These are phyloP conservation scores for Uloborus plumipes DNA, from an alignment of 2,888 invertebrate species.

Conservation along the genomic window DNA sequence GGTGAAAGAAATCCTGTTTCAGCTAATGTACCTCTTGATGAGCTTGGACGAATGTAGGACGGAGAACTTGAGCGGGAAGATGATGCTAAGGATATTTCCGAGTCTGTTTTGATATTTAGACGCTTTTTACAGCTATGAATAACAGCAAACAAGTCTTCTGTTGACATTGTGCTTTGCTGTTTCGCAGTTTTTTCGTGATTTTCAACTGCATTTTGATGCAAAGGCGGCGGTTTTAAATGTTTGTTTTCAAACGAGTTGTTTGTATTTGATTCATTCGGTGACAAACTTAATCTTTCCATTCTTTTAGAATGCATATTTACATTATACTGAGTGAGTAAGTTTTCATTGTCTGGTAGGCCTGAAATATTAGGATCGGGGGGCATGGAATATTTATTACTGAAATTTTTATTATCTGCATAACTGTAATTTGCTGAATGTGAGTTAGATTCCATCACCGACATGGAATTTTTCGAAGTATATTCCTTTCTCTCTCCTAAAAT, in stretches of 20 bases:
- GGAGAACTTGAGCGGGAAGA: constrained; percentile 64
- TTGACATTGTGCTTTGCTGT: constrained; percentile 62
- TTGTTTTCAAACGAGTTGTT: background rate
- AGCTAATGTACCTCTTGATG: constrained; percentile 39
- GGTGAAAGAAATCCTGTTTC: constrained; percentile 62
- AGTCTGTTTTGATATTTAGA: constrained; percentile 67
- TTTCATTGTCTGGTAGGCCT: constrained; percentile 37
- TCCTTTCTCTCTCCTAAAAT: too few species aligned
- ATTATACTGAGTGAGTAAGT: constrained; percentile 32
- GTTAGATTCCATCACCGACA: too few species aligned
- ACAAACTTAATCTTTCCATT: constrained; percentile 15
- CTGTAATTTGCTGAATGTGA: too few species aligned
- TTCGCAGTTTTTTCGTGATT: constrained; percentile 10
- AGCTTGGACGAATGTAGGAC: constrained; percentile 23
- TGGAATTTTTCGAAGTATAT: too few species aligned
- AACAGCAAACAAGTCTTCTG: constrained; percentile 67
- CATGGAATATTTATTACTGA: background rate
- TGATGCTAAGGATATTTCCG: constrained; percentile 64
- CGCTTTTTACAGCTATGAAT: constrained; percentile 68
- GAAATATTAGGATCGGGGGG: constrained; percentile 48
- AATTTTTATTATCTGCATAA: too few species aligned
- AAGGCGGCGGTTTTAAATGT: background rate
- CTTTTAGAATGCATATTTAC: constrained; percentile 39
- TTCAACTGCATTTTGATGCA: background rate
- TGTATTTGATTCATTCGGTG: background rate